A percentile compares a stretch with the other conserved stretches of the same genome.
These are phyloP conservation scores for Acrocephalus arundinaceus DNA, from an alignment of 2,113 vertebrate genomes.

Conservation along the genomic window DNA sequence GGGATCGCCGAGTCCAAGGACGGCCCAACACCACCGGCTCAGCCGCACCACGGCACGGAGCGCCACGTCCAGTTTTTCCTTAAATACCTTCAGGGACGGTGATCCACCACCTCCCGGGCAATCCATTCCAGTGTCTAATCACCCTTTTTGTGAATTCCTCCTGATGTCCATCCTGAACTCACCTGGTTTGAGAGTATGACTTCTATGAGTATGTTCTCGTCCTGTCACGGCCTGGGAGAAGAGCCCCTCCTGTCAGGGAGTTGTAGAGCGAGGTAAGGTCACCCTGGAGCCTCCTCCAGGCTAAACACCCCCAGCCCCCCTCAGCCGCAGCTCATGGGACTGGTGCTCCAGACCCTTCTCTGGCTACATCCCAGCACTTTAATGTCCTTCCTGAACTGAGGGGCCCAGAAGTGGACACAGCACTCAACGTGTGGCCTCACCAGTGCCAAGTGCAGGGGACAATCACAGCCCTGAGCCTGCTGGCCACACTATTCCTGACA, in stretches of 20 bases:
- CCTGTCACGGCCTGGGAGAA: neutral
- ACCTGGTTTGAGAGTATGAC: neutral
- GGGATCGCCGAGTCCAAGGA: rapidly evolving
- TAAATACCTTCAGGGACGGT: neutral
- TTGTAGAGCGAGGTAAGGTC: rapidly evolving
- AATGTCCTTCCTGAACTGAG: no score
- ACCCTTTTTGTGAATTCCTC: neutral
- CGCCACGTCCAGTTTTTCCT: neutral
- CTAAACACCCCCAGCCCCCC: neutral
- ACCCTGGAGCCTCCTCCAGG: neutral
- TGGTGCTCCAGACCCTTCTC: neutral
- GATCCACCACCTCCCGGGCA: neutral
- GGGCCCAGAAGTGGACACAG: neutral
- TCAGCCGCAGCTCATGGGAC: neutral
- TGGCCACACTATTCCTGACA: neutral
- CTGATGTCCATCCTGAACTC: neutral
- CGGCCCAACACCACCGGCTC: rapidly evolving
- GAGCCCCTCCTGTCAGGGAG: neutral
- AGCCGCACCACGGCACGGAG: neutral
- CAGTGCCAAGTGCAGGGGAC: neutral
- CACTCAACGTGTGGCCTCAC: neutral
- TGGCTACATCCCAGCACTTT: neutral
- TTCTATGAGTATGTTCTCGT: rapidly evolving
- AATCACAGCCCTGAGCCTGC: neutral
- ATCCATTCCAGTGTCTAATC: neutral